A percentile compares a stretch with the other conserved stretches of the same genome.
Evolutionary conservation across 2,888 invertebrate species (phyloP).

Genomic region (Lucinisca nassula): DNA sequence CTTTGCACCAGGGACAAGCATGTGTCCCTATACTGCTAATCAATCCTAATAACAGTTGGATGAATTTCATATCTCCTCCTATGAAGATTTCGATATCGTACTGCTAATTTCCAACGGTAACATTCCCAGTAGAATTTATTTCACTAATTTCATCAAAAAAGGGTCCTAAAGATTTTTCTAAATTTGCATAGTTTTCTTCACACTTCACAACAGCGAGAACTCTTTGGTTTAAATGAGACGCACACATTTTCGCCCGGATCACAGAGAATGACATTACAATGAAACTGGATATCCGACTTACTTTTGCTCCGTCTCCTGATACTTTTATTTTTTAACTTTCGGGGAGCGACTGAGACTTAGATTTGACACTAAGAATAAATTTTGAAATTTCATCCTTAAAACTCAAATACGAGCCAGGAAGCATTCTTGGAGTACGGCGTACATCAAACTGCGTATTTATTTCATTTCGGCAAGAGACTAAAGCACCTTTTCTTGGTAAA

Average conservation of each 20-base stretch:
- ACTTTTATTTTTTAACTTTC: constrained; percentile 17
- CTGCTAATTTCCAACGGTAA: not conserved
- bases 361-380: not conserved
- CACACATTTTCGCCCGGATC: not conserved
- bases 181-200: not conserved
- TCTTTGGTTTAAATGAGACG: not conserved
- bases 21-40: constrained; percentile 17
- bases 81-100: not conserved
- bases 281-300: constrained; percentile 7
- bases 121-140: not conserved
- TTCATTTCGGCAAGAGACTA: too few relatives aligned
- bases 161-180: not conserved
- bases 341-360: not conserved
- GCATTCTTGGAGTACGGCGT: too few relatives aligned
- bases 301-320: constrained; percentile 22
- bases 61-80: constrained; percentile 48
- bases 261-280: not conserved
- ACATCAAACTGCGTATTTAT: too few relatives aligned
- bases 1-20: constrained; percentile 33
- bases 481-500: too few relatives aligned
- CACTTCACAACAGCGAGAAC: not conserved
- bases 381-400: not conserved
- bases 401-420: not conserved
- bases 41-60: constrained; percentile 29
- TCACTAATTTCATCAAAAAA: not conserved